Evolutionary conservation across 2,797 vertebrate genomes (phyloP), one percentile per base, ranked within the genome.

Genomic region (Pogoniulus pusillus): DNA sequence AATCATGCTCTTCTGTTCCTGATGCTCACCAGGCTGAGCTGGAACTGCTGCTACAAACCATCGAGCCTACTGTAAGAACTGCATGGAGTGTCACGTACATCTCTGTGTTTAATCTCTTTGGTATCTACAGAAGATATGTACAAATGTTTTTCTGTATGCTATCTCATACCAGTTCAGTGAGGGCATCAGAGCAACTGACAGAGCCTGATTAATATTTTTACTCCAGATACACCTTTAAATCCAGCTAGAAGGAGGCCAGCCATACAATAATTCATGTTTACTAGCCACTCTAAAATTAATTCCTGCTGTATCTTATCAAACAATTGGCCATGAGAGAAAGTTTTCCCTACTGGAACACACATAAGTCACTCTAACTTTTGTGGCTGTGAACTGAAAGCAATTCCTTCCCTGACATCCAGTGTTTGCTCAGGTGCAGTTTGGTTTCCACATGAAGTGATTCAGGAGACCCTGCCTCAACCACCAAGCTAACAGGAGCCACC

Each of bases 391-490:
- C 62, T 73, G 89, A 96, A 97, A 97, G 89, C 79, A 57, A 79
- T 88, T 92, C 73, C 72, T 88, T 94, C 90, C 86, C 89, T 77
- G 62, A 89, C 88, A 93, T 88, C 88, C 72, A 87, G 4, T 97
- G 90, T 97, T 97, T 97, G 96, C 94, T 96, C 97, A 97, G 97
- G 96, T 96, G 96, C 94, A 85, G 75, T 63, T 94, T 91, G 83
- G 91, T 95, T 96, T 97, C 94, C 93, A 96, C 4, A 1, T 82
- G 92, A 96, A 88, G 92, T 85, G 88, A 87, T 76, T 93, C 41
- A 20, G 91, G 82, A 96, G 95, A 91, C 89, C 86, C 75, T 93
- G 77, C 78, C 87, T 86, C 66, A 68, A 81, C 85, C 87, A 73
- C 87, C 8, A 9, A 95, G 73, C 58, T 77, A 32, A 91, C 49